A percentile compares a stretch with the other conserved stretches of the same genome.
These are phyloP conservation scores for Cataglyphis albicans DNA, from an alignment of 2,888 invertebrate genomes.

Conservation along the genomic window DNA sequence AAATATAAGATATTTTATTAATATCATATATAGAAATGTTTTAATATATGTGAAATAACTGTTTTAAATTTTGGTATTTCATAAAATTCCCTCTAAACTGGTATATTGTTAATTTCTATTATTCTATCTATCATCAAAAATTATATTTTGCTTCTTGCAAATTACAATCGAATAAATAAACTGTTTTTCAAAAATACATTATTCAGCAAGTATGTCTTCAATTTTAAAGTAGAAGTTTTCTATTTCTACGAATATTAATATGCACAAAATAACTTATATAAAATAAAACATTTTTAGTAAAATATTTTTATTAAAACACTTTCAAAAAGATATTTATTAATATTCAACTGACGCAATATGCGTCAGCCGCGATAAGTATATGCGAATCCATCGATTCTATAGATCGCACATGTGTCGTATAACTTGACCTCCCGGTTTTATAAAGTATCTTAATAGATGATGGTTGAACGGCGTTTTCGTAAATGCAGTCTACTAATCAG, in stretches of 20 bases:
- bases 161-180: not conserved
- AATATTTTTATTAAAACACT: too few species aligned
- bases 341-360: not conserved
- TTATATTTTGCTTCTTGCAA: not conserved
- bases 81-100: not conserved
- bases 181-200: not conserved
- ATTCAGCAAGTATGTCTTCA: not conserved
- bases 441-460: slow-evolving; percentile 6
- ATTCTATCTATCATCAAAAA: not conserved
- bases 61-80: not conserved
- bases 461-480: not conserved
- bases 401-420: slow-evolving; percentile 2
- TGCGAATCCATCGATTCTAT: not conserved
- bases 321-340: not conserved
- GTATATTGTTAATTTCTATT: not conserved
- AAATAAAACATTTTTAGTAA: not conserved
- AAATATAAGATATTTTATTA: not conserved
- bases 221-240: not conserved
- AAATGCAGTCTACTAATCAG: not conserved
- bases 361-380: not conserved
- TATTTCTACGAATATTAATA: not conserved
- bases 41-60: not conserved
- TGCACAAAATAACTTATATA: not conserved
- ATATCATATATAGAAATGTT: not conserved
- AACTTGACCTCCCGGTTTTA: slow-evolving; percentile 13